phyloP scores from a whole-genome alignment of 2,888 invertebrate species.

The Stenurella melanura region DNA sequence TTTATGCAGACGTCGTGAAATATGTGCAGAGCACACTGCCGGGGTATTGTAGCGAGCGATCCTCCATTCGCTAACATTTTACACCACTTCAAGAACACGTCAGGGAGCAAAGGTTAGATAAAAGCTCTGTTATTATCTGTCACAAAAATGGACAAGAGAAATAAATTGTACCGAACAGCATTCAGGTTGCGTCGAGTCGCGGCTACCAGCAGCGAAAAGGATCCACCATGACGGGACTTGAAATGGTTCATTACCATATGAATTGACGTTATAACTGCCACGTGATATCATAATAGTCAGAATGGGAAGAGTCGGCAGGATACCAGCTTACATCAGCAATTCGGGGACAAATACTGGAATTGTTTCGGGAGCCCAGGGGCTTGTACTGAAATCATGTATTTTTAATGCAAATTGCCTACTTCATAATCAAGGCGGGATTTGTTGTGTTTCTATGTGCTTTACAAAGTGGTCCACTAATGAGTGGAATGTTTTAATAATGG shows the following conservation, averaged over 20 bases:
- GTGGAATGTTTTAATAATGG: neutral
- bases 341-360: neutral
- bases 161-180: neutral
- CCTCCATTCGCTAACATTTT: neutral
- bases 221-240: neutral
- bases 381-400: neutral
- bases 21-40: neutral
- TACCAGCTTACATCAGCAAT: neutral
- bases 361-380: neutral
- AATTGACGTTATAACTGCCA: neutral
- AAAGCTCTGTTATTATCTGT: neutral
- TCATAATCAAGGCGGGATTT: neutral
- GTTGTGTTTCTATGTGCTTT: neutral
- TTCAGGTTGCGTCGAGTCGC: neutral
- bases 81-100: neutral
- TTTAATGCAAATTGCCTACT: neutral
- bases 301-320: neutral
- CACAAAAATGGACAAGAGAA: constrained; percentile 7
- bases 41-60: neutral
- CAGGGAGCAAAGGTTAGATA: neutral
- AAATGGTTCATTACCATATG: constrained; percentile 7
- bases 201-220: neutral
- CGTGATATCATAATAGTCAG: neutral
- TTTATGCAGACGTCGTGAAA: neutral
- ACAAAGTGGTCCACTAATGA: neutral